Percentiles rank a stretch among this genome's conserved stretches.
These are phyloP conservation scores for Baronia brevicornis DNA, from an alignment of 2,888 invertebrate genomes.

Conservation along the genomic window DNA sequence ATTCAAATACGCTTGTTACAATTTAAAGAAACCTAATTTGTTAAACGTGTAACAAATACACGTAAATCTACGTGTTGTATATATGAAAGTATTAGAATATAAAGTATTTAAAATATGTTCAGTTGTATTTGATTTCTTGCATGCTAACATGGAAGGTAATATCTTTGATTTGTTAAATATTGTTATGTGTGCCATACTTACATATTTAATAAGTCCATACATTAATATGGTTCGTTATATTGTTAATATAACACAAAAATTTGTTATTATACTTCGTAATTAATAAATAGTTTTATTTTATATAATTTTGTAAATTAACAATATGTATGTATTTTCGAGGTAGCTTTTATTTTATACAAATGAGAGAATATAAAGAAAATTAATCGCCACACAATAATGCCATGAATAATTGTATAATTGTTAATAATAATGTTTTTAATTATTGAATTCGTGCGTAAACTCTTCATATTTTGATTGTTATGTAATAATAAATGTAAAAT, in stretches of 20 bases:
- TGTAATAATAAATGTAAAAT: no score
- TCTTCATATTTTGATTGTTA: no score
- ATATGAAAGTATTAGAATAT: slow-evolving; percentile 2
- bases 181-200: slow-evolving; percentile 11
- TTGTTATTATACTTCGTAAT: slow-evolving; percentile 9
- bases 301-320: no score
- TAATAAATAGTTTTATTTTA: no score
- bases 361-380: no score
- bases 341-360: no score
- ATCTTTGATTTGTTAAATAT: slow-evolving; percentile 5
- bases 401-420: no score
- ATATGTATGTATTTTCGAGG: no score
- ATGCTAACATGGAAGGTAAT: slow-evolving; percentile 1
- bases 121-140: background rate
- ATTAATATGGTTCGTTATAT: slow-evolving; percentile 6
- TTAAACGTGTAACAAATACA: slow-evolving; percentile 5
- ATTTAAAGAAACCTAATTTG: slow-evolving; percentile 5
- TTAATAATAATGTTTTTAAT: no score
- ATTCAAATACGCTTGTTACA: slow-evolving; percentile 17
- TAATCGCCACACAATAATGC: no score
- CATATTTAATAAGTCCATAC: slow-evolving; percentile 10
- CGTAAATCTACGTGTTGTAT: slow-evolving; percentile 5
- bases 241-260: slow-evolving; percentile 9
- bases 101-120: no score
- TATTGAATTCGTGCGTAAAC: no score